phyloP scores from a whole-genome alignment of 2,113 vertebrate species.

The Catharus bicknelli region DNA sequence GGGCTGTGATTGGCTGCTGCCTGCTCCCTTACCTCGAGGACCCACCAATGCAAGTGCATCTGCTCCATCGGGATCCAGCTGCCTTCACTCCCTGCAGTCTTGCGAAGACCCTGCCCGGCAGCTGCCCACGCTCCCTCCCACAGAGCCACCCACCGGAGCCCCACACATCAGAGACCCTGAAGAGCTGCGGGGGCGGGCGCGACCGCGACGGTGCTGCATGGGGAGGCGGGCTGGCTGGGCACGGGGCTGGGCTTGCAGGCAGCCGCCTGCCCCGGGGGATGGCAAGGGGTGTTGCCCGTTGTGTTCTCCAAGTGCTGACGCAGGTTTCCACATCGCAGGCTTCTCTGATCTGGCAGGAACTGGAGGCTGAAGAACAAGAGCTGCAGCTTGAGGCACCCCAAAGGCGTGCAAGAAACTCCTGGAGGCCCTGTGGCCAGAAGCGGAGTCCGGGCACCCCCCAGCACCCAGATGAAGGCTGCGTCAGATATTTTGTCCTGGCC shows the following conservation, averaged over 20 bases:
- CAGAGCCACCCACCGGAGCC: background rate
- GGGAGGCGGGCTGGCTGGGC: slow-evolving; percentile 62
- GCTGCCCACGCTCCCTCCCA: background rate
- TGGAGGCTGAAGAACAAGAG: slow-evolving; percentile 92
- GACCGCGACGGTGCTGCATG: slow-evolving; percentile 15
- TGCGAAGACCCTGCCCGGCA: background rate
- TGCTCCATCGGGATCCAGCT: background rate
- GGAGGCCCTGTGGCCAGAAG: slow-evolving; percentile 66
- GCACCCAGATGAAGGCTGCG: slow-evolving; percentile 85
- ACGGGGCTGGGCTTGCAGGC: slow-evolving; percentile 40
- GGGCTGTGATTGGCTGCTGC: background rate
- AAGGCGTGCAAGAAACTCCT: slow-evolving; percentile 74
- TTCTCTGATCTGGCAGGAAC: slow-evolving; percentile 99
- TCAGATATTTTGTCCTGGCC: slow-evolving; percentile 90
- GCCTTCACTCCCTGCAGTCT: background rate
- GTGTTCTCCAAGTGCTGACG: slow-evolving; percentile 87
- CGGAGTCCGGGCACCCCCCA: slow-evolving; percentile 69
- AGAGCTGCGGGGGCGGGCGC: background rate
- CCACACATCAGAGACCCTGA: background rate
- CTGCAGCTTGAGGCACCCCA: slow-evolving; percentile 48
- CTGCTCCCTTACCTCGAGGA: background rate
- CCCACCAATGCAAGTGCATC: background rate
- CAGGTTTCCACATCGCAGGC: slow-evolving; percentile 99
- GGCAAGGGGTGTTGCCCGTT: slow-evolving; percentile 51
- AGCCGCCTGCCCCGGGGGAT: slow-evolving; percentile 41